These are phyloP conservation scores for Epsilonema sp. DNA, from an alignment of 2,888 invertebrate species.

Conservation along the genomic window DNA sequence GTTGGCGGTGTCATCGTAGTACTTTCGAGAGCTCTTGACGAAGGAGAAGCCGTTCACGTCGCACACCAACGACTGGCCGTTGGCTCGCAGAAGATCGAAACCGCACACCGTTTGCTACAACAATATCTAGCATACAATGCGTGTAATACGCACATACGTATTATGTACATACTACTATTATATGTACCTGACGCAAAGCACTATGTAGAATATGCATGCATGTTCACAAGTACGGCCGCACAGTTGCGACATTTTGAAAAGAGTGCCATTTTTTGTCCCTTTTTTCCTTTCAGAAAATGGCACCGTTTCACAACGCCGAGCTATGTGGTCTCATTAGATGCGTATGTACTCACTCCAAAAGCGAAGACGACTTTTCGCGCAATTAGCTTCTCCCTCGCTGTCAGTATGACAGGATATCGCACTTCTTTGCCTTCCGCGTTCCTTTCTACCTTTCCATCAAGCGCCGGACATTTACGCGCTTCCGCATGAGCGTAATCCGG, in stretches of 20 bases:
- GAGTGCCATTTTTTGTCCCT: no score
- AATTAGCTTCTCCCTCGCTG: constrained; percentile 87
- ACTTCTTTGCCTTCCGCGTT: constrained; percentile 92
- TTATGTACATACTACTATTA: no score
- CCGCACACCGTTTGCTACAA: constrained; percentile 83
- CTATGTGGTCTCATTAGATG: no score
- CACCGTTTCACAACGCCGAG: no score
- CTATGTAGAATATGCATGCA: no score
- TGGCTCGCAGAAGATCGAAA: constrained; percentile 84
- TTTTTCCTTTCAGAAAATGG: no score
- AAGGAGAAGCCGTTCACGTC: constrained; percentile 99
- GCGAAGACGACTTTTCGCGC: constrained; percentile 75
- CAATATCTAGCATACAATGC: no score
- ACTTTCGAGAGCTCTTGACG: constrained; percentile 97
- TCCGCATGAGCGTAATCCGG: constrained; percentile 99
- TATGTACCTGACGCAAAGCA: no score
- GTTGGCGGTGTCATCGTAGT: constrained; percentile 98
- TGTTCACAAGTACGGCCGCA: no score
- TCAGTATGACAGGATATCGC: constrained; percentile 89
- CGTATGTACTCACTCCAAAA: no score
- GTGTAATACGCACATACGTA: no score
- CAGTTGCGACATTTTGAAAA: no score
- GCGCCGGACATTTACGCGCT: constrained; percentile 88
- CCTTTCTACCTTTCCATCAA: constrained; percentile 92
- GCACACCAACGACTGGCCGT: constrained; percentile 95